phyloP scores from a whole-genome alignment of 2,797 vertebrate genomes.

The Acipenser transmontanus region DNA sequence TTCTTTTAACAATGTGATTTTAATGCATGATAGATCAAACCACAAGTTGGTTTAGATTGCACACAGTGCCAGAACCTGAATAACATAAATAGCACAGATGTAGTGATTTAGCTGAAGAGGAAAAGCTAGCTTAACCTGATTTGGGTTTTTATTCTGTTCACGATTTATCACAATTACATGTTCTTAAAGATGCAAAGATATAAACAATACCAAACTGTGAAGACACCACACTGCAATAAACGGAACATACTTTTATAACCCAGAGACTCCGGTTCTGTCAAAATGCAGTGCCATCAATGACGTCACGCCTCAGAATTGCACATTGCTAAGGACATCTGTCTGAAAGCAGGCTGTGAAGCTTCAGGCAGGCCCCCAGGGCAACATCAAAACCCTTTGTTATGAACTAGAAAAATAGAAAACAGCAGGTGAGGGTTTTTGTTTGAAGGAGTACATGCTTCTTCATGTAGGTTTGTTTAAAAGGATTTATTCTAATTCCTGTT shows the following conservation, averaged over 20 bases:
- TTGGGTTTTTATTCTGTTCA: too few relatives aligned
- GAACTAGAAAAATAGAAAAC: conserved; percentile 50
- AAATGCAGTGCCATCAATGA: conserved; percentile 45
- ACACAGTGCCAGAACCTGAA: too few relatives aligned
- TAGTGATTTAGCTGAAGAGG: too few relatives aligned
- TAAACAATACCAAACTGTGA: conserved; percentile 17
- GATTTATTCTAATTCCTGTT: conserved; percentile 13
- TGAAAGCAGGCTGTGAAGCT: conserved; percentile 59
- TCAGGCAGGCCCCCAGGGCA: conserved; percentile 43
- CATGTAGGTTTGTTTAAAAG: conserved; percentile 14
- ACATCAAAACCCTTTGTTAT: conserved; percentile 51
- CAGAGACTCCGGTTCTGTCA: conserved; percentile 38
- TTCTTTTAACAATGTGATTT: too few relatives aligned
- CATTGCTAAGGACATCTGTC: conserved; percentile 71
- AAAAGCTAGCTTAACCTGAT: too few relatives aligned
- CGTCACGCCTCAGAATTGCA: conserved; percentile 53
- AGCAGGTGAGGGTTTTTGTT: conserved; percentile 52
- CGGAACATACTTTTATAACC: conserved; percentile 38
- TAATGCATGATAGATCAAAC: too few relatives aligned
- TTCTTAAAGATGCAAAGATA: too few relatives aligned
- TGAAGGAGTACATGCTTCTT: conserved; percentile 35
- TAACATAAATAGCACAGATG: too few relatives aligned
- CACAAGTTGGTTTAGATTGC: too few relatives aligned
- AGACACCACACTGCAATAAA: conserved; percentile 37
- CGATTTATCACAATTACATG: too few relatives aligned